Evolutionary conservation across 2,113 vertebrate species (phyloP).

Genomic region (Channa maculata): DNA sequence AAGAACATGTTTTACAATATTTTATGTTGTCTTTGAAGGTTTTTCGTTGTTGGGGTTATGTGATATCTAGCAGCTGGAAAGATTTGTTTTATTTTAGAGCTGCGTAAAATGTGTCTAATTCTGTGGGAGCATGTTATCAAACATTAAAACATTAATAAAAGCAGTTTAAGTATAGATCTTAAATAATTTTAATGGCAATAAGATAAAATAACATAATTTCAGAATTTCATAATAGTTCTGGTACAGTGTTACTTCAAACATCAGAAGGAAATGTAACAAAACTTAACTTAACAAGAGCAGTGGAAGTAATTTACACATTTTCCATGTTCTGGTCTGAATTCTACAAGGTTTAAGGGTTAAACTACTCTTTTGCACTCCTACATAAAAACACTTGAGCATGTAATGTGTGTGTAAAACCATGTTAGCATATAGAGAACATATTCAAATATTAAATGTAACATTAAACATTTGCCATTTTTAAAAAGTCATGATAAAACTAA

Average conservation of each 20-base stretch:
- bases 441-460: no score
- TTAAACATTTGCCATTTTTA: no score
- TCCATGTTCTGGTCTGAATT: no score
- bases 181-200: slow-evolving; percentile 2
- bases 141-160: slow-evolving; percentile 1
- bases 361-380: no score
- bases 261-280: slow-evolving; percentile 24
- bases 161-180: background rate
- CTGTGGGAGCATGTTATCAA: background rate
- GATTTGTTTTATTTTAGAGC: no score
- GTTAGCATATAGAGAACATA: no score
- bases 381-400: no score
- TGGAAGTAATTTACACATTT: slow-evolving; percentile 11
- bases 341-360: no score
- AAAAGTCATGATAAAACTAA: background rate
- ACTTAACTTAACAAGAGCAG: slow-evolving; percentile 14
- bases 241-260: background rate
- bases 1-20: background rate
- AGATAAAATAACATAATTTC: background rate
- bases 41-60: background rate
- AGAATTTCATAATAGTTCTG: background rate
- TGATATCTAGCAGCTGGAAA: background rate
- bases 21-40: background rate
- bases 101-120: no score
- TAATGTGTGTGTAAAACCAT: no score